A percentile compares a stretch with the other conserved stretches of the same genome.
phyloP scores from a whole-genome alignment of 2,113 vertebrate genomes.

The Leptodactylus fuscus region DNA sequence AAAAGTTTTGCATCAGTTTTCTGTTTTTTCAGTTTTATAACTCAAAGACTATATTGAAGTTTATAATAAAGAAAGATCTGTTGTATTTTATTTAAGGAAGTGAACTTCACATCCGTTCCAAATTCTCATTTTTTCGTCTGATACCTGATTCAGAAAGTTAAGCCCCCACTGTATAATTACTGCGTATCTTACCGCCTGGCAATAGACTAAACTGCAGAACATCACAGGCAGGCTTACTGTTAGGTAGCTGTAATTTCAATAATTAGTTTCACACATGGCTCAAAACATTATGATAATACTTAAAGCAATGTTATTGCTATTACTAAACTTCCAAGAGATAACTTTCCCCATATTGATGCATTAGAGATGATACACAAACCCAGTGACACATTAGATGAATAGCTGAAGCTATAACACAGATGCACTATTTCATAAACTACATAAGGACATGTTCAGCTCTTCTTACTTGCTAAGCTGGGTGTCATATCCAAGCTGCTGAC shows the following conservation, averaged over 20 bases:
- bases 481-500: slow-evolving; percentile 50
- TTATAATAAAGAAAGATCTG: no score
- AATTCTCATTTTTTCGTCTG: not conserved
- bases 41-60: no score
- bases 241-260: not conserved
- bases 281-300: not conserved
- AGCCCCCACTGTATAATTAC: not conserved
- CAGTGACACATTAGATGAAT: not conserved
- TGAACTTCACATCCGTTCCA: not conserved
- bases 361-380: not conserved
- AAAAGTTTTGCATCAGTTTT: no score
- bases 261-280: not conserved
- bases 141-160: not conserved
- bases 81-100: no score
- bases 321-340: not conserved
- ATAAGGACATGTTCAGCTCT: slow-evolving; percentile 26
- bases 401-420: slow-evolving; percentile 30
- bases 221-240: not conserved
- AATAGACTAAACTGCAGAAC: not conserved
- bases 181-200: not conserved
- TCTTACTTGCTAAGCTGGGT: slow-evolving; percentile 43
- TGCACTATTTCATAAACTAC: slow-evolving; percentile 31
- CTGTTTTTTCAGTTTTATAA: no score
- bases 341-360: not conserved
- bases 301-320: not conserved